These are phyloP conservation scores for Mastigias papua DNA, from an alignment of 30 jellyfish, hydroid and myxozoan genomes.

Conservation along the genomic window DNA sequence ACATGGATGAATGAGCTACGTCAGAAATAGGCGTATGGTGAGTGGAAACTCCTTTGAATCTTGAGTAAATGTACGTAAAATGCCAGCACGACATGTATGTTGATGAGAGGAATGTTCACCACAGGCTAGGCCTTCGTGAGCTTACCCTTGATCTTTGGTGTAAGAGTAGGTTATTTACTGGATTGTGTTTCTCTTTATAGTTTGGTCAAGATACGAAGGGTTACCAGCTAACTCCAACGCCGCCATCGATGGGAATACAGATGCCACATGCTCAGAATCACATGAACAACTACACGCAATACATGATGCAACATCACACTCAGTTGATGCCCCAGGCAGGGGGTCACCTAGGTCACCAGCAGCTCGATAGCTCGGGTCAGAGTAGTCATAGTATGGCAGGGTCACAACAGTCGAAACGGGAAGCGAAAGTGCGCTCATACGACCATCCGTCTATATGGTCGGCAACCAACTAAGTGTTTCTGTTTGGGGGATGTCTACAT, in stretches of 20 bases:
- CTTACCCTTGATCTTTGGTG: no score
- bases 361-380: slow-evolving; percentile 57
- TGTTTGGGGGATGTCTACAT: slow-evolving; percentile 35
- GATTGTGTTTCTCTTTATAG: slow-evolving; percentile 10
- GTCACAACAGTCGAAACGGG: slow-evolving; percentile 71
- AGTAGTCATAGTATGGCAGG: slow-evolving; percentile 69
- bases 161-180: no score
- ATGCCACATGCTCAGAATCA: slow-evolving; percentile 81
- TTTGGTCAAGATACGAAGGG: slow-evolving; percentile 75
- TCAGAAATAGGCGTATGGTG: no score
- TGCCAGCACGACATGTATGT: no score
- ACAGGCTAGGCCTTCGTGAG: no score
- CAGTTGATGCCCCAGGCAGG: slow-evolving; percentile 65
- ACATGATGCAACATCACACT: slow-evolving; percentile 78
- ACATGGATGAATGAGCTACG: no score
- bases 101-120: no score
- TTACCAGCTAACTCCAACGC: slow-evolving; percentile 68
- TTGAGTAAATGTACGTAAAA: no score
- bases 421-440: slow-evolving; percentile 35
- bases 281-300: slow-evolving; percentile 75
- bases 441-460: slow-evolving; percentile 64
- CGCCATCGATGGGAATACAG: slow-evolving; percentile 80
- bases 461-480: slow-evolving; percentile 41
- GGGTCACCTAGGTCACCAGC: slow-evolving; percentile 75
- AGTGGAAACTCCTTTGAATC: no score